phyloP scores from a whole-genome alignment of 2,797 vertebrate genomes.

The Antennarius maculatus region DNA sequence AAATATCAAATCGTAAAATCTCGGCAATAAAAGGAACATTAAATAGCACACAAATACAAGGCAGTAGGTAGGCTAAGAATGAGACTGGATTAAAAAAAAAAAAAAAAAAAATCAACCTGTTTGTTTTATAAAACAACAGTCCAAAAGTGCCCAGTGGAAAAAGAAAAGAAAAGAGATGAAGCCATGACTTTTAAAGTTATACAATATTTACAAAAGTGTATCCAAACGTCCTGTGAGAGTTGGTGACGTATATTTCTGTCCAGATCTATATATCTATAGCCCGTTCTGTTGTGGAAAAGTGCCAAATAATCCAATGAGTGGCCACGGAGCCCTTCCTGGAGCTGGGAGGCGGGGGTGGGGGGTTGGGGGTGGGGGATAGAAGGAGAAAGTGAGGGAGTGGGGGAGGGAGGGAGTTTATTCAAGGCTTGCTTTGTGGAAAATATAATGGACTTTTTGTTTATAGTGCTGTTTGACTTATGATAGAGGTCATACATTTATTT shows the following conservation, averaged over 20 bases:
- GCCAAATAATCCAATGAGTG: slow-evolving; percentile 71
- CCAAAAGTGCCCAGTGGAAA: slow-evolving; percentile 83
- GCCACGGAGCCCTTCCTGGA: slow-evolving; percentile 67
- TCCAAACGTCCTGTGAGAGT: slow-evolving; percentile 71
- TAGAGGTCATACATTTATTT: slow-evolving; percentile 52
- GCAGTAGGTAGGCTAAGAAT: slow-evolving; percentile 66
- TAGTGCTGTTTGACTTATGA: slow-evolving; percentile 35
- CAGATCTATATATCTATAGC: slow-evolving; percentile 46
- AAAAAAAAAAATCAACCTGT: slow-evolving; percentile 46
- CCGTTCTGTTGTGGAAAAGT: slow-evolving; percentile 72
- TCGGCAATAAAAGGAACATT: slow-evolving; percentile 56
- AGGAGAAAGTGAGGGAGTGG: neutral
- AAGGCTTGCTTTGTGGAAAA: slow-evolving; percentile 40
- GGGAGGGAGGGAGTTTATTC: slow-evolving; percentile 18
- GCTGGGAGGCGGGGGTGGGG: slow-evolving; percentile 50
- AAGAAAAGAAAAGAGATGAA: slow-evolving; percentile 55
- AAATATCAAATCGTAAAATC: slow-evolving; percentile 53
- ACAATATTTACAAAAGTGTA: slow-evolving; percentile 84
- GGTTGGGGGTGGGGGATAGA: too few relatives aligned
- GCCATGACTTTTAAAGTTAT: slow-evolving; percentile 80
- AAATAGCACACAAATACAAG: slow-evolving; percentile 74
- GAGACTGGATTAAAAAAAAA: slow-evolving; percentile 46
- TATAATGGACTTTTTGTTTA: slow-evolving; percentile 37
- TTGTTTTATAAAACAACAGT: slow-evolving; percentile 70
- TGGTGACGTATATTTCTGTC: slow-evolving; percentile 55